Base-by-base conservation (phyloP, 2,113 vertebrate species). In the human region DNA sequence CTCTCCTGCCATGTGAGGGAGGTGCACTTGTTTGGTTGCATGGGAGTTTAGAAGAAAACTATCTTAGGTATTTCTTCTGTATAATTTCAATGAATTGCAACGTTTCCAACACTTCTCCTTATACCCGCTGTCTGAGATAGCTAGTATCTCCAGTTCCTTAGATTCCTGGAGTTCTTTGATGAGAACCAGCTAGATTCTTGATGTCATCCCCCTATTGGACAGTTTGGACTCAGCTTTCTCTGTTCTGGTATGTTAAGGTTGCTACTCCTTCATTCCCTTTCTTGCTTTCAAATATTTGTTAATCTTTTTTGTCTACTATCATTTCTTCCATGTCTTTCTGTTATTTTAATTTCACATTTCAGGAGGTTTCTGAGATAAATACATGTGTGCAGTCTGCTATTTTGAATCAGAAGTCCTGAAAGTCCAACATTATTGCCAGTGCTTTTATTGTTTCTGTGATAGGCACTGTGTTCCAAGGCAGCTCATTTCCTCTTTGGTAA, bases 301-400 rank as follows among this genome's bases (percentile, higher is more conserved):
- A 59, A 75, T 59, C 55, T 89, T 75, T 40, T n/a, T 61, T 59
- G 64, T 73, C 27, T 40, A 73, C 38, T n/a, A 8, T 83, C 16
- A 22, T 83, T 35, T 86, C 61, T 80, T 86, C 40, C 66, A 30
- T 48, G 55, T 68, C 13, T 55, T 68, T 78, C 61, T 80, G 40
- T 88, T 57, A 72, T 70, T 90, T 86, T 90, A 79, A 85, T 70
- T 68, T 92, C 43, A 61, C 43, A 50, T 59, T 91, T 87, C 89
- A 87, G 81, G 72, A 50, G 59, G 66, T 85, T 70, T 40, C 61
- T 91, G 25, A 84, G 52, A 86, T 95, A 86, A 87, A 87, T 86
- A 35, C 18, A 95, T 66, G 22, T 95, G 70, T 66, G 35, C 32
- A 73, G 73, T 79, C 75, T 70, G 38, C 81, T 91, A 25, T 86